These are phyloP conservation scores for Zele albiditarsus DNA, from an alignment of 2,888 invertebrate genomes.

Conservation along the genomic window DNA sequence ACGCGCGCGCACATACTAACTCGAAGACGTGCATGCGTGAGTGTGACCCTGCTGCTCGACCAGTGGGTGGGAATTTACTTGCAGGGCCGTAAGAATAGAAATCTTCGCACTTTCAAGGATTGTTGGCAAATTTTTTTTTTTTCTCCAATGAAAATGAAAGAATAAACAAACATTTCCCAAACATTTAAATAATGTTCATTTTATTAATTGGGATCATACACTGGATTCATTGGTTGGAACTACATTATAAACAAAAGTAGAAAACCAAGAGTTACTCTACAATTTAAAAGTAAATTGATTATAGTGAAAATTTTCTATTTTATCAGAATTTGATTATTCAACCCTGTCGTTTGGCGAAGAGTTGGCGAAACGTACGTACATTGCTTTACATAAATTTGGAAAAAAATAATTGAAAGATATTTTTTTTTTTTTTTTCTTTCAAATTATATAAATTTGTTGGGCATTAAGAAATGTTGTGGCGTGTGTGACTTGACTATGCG, in stretches of 20 bases:
- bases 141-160: background rate
- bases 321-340: too few species aligned
- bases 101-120: conserved; percentile 9
- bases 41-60: conserved; percentile 43
- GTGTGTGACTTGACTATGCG: conserved; percentile 30
- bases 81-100: conserved; percentile 39
- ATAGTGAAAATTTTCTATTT: too few species aligned
- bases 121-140: background rate
- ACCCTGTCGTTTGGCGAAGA: too few species aligned
- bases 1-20: conserved; percentile 32
- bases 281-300: too few species aligned
- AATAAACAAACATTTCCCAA: background rate
- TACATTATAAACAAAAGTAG: too few species aligned
- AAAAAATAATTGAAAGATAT: too few species aligned
- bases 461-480: conserved; percentile 32
- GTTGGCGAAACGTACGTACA: too few species aligned
- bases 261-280: too few species aligned
- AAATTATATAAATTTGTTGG: conserved; percentile 14
- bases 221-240: too few species aligned
- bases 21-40: conserved; percentile 47
- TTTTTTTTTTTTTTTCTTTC: background rate
- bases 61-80: conserved; percentile 38
- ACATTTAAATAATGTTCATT: too few species aligned
- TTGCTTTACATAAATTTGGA: too few species aligned
- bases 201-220: too few species aligned